These are phyloP conservation scores for Macrotis lagotis DNA, from an alignment of 2,113 vertebrate genomes.

Conservation along the genomic window DNA sequence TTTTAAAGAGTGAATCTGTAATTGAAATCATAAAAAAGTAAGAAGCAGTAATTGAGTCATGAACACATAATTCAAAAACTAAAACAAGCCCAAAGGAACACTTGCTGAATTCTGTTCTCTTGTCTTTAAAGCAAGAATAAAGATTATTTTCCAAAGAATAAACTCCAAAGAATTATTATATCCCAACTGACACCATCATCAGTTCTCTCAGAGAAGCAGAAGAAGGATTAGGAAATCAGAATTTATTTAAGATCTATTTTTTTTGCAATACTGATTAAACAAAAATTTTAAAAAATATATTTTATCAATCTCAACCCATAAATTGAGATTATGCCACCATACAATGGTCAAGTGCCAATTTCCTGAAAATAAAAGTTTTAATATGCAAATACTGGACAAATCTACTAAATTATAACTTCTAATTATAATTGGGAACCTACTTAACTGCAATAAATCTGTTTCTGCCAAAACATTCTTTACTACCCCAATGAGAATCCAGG, in stretches of 20 bases:
- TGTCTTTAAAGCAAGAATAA: neutral
- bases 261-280: neutral
- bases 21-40: constrained; percentile 44
- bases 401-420: neutral
- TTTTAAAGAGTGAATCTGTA: constrained; percentile 38
- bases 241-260: constrained; percentile 32
- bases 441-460: neutral
- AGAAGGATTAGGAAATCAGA: constrained; percentile 2
- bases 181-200: constrained; percentile 22
- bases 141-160: constrained; percentile 41
- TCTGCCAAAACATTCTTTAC: neutral
- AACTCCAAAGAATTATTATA: constrained; percentile 26
- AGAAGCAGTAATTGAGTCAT: constrained; percentile 39
- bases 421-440: neutral
- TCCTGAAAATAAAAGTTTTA: neutral
- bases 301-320: neutral
- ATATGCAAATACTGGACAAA: neutral
- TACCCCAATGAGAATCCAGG: neutral
- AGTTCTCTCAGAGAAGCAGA: constrained; percentile 31
- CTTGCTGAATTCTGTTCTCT: constrained; percentile 14
- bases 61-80: constrained; percentile 37
- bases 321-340: neutral
- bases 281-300: neutral
- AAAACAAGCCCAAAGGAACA: constrained; percentile 20
- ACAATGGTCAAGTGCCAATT: neutral